Conservation (phyloP, 2,888 invertebrate genomes). For the Troides helena region DNA sequence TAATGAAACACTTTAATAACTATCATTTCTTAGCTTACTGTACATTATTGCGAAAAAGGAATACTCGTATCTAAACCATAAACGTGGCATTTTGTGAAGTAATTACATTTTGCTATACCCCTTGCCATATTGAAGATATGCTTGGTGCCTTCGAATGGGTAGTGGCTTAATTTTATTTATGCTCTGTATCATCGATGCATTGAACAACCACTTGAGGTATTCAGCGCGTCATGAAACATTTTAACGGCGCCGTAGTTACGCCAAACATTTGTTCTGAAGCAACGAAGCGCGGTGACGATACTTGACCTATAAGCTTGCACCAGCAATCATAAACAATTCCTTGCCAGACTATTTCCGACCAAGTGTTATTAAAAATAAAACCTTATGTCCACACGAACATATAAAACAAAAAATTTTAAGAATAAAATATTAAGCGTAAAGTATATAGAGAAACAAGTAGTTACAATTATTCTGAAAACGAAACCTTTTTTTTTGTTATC, state of each 20-base stretch:
- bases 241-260: slow-evolving; percentile 19
- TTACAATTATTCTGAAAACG: slow-evolving; percentile 9
- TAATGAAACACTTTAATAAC: not conserved
- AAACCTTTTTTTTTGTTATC: slow-evolving; percentile 19
- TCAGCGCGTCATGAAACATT: slow-evolving; percentile 23
- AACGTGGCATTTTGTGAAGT: not conserved
- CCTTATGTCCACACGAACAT: not conserved
- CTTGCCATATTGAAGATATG: not conserved
- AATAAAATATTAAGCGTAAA: not conserved
- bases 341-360: slow-evolving; percentile 35
- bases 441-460: not conserved
- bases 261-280: slow-evolving; percentile 39
- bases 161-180: slow-evolving; percentile 4
- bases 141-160: not conserved
- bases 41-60: not conserved
- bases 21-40: not conserved
- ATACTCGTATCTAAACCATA: not conserved
- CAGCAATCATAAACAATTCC: slow-evolving; percentile 39
- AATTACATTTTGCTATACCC: not conserved
- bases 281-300: slow-evolving; percentile 37
- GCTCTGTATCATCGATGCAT: slow-evolving; percentile 23
- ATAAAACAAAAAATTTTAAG: not conserved
- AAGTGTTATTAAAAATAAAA: slow-evolving; percentile 8
- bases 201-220: slow-evolving; percentile 15
- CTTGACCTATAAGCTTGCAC: slow-evolving; percentile 40